Base-by-base conservation (phyloP, 2,888 invertebrate genomes). In the Leucoma salicis region DNA sequence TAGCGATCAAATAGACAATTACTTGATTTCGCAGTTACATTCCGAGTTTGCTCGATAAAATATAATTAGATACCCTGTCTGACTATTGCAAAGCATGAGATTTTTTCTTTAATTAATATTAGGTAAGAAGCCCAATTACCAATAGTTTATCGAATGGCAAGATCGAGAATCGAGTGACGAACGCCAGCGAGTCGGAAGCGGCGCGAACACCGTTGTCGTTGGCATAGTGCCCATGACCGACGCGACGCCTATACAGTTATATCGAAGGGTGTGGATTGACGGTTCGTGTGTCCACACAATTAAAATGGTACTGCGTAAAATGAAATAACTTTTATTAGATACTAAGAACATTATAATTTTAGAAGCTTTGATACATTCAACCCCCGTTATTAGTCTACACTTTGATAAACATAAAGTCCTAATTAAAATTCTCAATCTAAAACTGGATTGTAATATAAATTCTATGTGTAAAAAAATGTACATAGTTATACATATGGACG, bases 191-290 rank as follows among this genome's bases (percentile, higher is more conserved):
- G 40, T 70, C 82, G 80, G 80, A 79, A 78, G 71, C 70, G 62
- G 52, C 57, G 55, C 61, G 64, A 58, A 53, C 61, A 72, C 70
- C 66, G 74, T 70, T 70, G 70, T 52, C 49, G 74, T 61, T 82
- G 86, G 86, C 85, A 81, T 75, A 76, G 56, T 84, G 86, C 85
- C 85, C 82, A 65, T 74, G 80, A 78, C 74, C 78, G 70, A 64
- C 59, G 43, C 51, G 62, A 51, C 63, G 51, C 58, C 61, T 66
- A 59, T 62, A 67, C 61, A 51, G 60, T 57, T 64, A 64, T 35
- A 49, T 42, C 38, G 51, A 58, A 66, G 66, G 66, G 62, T 66
- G 64, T 50, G 54, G 61, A 63, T 53, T 52, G 54, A 63, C 42
- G 40, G 16, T 46, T 40, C 58, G 44, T 58, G 56, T 57, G 52